phyloP scores from a whole-genome alignment of 2,113 vertebrate species.

The Tonatia bakeri region DNA sequence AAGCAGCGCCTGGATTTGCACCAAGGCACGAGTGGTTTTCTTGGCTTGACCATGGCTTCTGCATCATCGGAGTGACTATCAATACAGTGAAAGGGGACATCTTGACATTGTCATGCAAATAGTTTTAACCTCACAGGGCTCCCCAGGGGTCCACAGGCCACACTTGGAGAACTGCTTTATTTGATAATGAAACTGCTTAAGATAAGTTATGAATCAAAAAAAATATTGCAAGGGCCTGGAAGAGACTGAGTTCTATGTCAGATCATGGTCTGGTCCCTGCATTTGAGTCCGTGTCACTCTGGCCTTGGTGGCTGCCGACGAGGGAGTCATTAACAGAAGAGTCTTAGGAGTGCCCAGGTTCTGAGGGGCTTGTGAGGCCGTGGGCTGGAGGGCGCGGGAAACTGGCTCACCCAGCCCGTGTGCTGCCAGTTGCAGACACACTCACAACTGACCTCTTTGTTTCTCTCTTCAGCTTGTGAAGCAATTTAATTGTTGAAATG shows the following conservation, averaged over 20 bases:
- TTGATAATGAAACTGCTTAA: background rate
- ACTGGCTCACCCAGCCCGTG: background rate
- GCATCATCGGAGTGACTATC: background rate
- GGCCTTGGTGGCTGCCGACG: background rate
- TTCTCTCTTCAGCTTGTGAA: background rate
- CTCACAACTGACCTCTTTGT: background rate
- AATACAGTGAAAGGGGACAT: background rate
- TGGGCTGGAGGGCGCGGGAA: background rate
- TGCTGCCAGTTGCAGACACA: background rate
- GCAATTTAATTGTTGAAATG: background rate
- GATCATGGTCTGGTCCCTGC: background rate
- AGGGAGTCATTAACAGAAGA: background rate
- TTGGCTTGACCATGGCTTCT: background rate
- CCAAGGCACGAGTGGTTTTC: background rate
- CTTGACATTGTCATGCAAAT: background rate
- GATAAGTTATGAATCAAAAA: background rate
- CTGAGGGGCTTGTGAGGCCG: background rate
- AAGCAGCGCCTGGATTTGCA: background rate
- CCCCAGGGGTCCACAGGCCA: background rate
- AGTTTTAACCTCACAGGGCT: background rate
- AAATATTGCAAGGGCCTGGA: background rate
- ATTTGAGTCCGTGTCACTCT: background rate
- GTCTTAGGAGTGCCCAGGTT: background rate
- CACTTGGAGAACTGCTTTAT: background rate
- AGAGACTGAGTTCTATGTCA: background rate